These are phyloP conservation scores for Acanthosepion pharaonis DNA, from an alignment of 2,888 invertebrate species.

Conservation along the genomic window DNA sequence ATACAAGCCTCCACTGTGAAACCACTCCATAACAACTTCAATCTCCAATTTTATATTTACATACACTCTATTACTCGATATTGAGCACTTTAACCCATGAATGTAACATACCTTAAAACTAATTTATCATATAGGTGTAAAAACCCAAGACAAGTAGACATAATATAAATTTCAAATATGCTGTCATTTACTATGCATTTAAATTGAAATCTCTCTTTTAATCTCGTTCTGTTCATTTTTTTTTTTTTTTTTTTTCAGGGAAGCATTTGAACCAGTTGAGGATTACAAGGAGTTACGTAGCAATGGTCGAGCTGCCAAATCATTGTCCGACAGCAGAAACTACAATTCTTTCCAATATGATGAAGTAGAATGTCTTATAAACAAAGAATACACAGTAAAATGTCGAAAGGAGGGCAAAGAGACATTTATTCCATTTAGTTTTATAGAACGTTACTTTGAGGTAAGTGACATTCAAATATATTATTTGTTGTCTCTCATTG, in stretches of 20 bases:
- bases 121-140: too few species aligned
- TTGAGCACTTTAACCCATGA: too few species aligned
- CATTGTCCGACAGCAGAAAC: slow-evolving; percentile 52
- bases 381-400: slow-evolving; percentile 87
- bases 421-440: slow-evolving; percentile 92
- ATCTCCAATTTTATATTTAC: too few species aligned
- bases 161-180: too few species aligned
- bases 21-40: too few species aligned
- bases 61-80: too few species aligned
- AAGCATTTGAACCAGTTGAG: not conserved
- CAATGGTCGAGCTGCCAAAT: slow-evolving; percentile 55
- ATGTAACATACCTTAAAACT: too few species aligned
- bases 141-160: too few species aligned
- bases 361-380: slow-evolving; percentile 82
- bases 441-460: slow-evolving; percentile 94
- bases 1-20: too few species aligned
- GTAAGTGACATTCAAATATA: slow-evolving; percentile 75
- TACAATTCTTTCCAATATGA: slow-evolving; percentile 55
- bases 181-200: too few species aligned
- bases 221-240: too few species aligned
- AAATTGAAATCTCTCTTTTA: too few species aligned
- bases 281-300: slow-evolving; percentile 51
- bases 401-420: slow-evolving; percentile 88
- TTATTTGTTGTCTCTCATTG: not conserved
- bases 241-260: not conserved